Evolutionary conservation across 2,888 invertebrate species (phyloP), one percentile per base, ranked within the genome.

Genomic region (Muscina levida): DNA sequence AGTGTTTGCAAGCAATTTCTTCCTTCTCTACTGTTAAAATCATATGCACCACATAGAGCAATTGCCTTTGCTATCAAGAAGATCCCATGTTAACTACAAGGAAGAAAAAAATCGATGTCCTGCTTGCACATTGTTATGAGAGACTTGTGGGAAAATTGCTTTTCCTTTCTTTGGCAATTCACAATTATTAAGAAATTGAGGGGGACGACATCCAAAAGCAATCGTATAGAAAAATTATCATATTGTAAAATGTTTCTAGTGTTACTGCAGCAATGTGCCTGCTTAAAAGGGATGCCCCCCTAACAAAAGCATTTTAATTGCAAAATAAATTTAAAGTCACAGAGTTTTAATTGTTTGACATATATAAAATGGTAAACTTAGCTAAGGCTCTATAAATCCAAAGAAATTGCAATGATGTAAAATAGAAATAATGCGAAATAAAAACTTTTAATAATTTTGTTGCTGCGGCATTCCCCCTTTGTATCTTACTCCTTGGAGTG

Each of bases 41-140:
- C 83, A 82, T 83, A 82, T 83, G 82, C 83, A 72, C 56, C 59
- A n/a, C n/a, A n/a, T n/a, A n/a, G n/a, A n/a, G 59, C 67, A 72
- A 13, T 39, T 81, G 62, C 81, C 8, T 31, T 31, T 31, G 31
- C 8, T 8, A 31, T 31, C n/a, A n/a, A 8, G 31, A 31, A 31
- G 4, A 5, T 31, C 31, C 8, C 8, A 3, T 31, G 31, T n/a
- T n/a, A 8, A 8, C 8, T 31, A 31, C 8, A 31, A 31, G 31
- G 8, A 31, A 5, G 31, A 31, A 8, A 5, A 31, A 8, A 31
- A n/a, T n/a, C 8, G 31, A 31, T 31, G 31, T 31, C 51, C 70
- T n/a, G n/a, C n/a, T n/a, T n/a, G n/a, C n/a, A 74, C 51, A 74
- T 79, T 77, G 74, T 79, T 79, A 75, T 74, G 74, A 79, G 71